Percentiles rank a stretch among this genome's conserved stretches.
Evolutionary conservation across 2,113 vertebrate species (phyloP).

Genomic region (Grammomys dolichurus): DNA sequence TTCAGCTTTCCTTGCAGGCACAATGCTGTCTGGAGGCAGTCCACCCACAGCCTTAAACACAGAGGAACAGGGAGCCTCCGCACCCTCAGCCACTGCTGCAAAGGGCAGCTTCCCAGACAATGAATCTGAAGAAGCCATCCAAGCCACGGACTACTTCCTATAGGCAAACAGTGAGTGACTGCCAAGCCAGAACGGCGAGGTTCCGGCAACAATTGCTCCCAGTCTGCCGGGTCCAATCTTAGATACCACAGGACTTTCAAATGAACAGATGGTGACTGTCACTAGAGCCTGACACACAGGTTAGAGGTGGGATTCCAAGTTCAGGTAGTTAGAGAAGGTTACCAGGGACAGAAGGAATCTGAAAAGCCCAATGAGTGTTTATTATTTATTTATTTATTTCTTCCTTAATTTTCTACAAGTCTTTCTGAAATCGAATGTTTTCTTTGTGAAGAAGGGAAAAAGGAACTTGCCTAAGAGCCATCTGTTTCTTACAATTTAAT

Average conservation of each 20-base stretch:
- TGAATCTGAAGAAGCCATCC: rapidly evolving
- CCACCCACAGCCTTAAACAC: not conserved
- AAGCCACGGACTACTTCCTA: too few species aligned
- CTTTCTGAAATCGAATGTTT: not conserved
- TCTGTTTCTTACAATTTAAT: not conserved
- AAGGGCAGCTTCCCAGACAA: not conserved
- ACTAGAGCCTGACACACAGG: not conserved
- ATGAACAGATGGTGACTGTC: not conserved
- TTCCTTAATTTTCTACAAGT: not conserved
- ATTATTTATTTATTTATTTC: too few species aligned
- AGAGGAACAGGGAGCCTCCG: rapidly evolving
- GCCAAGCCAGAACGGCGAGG: rapidly evolving
- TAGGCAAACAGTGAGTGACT: rapidly evolving
- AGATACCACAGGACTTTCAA: not conserved
- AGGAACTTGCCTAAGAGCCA: not conserved
- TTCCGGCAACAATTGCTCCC: not conserved
- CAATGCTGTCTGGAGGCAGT: too few species aligned
- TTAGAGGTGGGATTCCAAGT: rapidly evolving
- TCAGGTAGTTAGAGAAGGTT: rapidly evolving
- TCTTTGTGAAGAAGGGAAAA: not conserved
- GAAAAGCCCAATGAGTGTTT: rapidly evolving
- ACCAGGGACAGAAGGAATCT: too few species aligned
- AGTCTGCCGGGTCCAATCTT: not conserved
- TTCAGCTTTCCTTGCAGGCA: not conserved
- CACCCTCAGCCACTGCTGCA: rapidly evolving